phyloP scores from a whole-genome alignment of 2,113 vertebrate genomes.

The Elaphurus davidianus region DNA sequence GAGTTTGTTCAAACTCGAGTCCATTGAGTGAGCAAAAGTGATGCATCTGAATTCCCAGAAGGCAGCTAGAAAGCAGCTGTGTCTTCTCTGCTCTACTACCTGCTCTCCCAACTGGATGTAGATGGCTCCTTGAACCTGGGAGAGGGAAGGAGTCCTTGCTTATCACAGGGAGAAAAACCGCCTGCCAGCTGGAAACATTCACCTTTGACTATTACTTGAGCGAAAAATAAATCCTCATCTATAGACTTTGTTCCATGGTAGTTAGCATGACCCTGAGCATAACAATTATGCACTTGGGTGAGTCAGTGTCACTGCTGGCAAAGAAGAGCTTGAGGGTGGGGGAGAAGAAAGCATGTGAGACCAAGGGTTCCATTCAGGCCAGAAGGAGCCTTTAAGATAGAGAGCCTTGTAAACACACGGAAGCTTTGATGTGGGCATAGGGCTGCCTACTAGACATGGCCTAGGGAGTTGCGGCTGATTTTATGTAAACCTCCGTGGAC shows the following conservation, averaged over 20 bases:
- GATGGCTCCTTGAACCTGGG: background rate
- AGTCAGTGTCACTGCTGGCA: background rate
- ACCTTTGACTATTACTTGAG: background rate
- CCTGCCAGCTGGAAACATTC: background rate
- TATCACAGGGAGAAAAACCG: background rate
- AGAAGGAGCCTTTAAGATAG: background rate
- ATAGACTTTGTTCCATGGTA: background rate
- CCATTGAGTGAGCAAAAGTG: background rate
- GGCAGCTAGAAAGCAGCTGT: background rate
- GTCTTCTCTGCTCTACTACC: background rate
- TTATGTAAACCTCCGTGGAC: background rate
- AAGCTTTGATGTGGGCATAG: background rate
- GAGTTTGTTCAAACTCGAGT: background rate
- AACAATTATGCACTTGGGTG: background rate
- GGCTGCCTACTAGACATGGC: background rate
- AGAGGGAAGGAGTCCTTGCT: background rate
- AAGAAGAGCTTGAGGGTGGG: background rate
- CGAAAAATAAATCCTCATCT: background rate
- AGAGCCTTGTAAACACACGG: background rate
- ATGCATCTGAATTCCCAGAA: background rate
- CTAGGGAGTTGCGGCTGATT: background rate
- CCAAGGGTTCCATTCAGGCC: background rate
- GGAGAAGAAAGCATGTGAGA: background rate
- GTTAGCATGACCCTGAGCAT: background rate
- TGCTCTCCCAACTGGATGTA: background rate